Conservation (phyloP, 2,888 invertebrate species). For the Pseudococcus viburni region DNA sequence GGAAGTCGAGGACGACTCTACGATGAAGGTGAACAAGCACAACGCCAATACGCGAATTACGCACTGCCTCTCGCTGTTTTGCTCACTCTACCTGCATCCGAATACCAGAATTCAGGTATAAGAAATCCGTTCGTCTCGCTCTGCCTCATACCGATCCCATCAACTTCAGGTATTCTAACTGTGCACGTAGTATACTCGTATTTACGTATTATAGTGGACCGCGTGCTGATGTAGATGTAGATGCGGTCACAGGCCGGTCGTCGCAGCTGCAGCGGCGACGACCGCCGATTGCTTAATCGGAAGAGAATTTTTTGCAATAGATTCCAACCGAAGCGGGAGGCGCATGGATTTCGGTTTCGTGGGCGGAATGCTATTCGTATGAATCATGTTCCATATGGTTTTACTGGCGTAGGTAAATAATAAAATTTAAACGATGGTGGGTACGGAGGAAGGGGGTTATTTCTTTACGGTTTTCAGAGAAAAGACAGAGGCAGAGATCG, state of each 20-base stretch:
- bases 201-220: background rate
- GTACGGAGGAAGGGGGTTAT: no score
- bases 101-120: constrained; percentile 6
- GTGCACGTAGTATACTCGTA: constrained; percentile 22
- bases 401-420: background rate
- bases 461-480: no score
- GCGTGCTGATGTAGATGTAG: background rate
- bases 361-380: background rate
- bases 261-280: background rate
- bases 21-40: constrained; percentile 5
- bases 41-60: constrained; percentile 17
- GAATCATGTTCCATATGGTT: background rate
- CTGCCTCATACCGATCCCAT: background rate
- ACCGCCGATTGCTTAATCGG: constrained; percentile 20
- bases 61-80: background rate
- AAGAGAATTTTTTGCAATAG: constrained; percentile 14
- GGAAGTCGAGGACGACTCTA: constrained; percentile 13
- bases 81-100: constrained; percentile 11
- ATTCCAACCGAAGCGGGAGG: background rate
- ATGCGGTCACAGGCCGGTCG: constrained; percentile 9
- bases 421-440: no score
- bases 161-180: background rate
- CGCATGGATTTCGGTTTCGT: background rate
- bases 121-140: background rate
- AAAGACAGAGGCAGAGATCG: no score